Conservation (phyloP, 2,113 vertebrate species). For the Tyrannus savana region DNA sequence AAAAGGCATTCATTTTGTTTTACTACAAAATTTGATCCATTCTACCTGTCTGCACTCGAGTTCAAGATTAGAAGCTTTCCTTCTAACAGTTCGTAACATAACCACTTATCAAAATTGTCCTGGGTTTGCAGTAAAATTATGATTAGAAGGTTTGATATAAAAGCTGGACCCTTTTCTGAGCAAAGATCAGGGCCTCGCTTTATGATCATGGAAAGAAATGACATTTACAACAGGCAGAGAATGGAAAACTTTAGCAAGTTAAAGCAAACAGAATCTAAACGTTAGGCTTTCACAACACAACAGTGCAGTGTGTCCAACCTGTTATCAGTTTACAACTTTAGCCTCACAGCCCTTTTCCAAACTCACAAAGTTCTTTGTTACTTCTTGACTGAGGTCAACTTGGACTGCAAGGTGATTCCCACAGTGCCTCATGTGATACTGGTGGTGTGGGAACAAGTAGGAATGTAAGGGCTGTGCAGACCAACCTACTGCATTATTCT, state of each 20-base stretch:
- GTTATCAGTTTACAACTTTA: slow-evolving; percentile 57
- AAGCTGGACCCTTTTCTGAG: not conserved
- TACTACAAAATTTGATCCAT: not conserved
- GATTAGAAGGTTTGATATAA: not conserved
- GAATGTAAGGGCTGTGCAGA: not conserved
- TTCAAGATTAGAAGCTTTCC: not conserved
- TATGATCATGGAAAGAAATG: slow-evolving; percentile 37
- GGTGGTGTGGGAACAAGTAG: not conserved
- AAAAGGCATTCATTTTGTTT: slow-evolving; percentile 33
- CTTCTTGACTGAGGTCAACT: not conserved
- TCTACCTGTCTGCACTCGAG: not conserved
- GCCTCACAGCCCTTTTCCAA: slow-evolving; percentile 6
- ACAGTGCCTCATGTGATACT: rapidly evolving
- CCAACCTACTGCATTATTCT: not conserved
- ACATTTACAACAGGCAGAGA: slow-evolving; percentile 46
- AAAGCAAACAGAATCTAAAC: slow-evolving; percentile 52
- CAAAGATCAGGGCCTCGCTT: slow-evolving; percentile 39
- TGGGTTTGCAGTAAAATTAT: not conserved
- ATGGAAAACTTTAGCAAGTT: slow-evolving; percentile 61
- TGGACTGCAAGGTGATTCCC: not conserved
- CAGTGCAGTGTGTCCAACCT: not conserved
- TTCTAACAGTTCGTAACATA: not conserved
- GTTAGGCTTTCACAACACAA: slow-evolving; percentile 31
- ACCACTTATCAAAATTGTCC: not conserved
- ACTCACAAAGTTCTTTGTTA: slow-evolving; percentile 47